Evolutionary conservation across 2,888 invertebrate genomes (phyloP).

Genomic region (Athalia cordata): DNA sequence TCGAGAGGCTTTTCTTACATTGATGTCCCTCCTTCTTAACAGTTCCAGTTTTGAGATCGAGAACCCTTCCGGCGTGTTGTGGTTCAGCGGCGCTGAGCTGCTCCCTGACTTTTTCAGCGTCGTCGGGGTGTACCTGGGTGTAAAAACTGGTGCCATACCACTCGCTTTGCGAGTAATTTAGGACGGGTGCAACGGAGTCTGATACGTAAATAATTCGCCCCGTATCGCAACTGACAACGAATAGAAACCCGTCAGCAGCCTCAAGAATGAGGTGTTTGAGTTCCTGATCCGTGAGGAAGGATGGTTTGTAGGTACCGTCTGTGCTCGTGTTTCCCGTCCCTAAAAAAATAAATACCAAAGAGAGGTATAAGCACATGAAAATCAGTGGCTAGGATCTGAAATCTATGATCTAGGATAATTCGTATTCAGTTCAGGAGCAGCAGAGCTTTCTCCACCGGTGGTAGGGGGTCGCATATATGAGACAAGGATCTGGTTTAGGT

Average conservation of each 20-base stretch:
- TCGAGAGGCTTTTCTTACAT: slow-evolving; percentile 79
- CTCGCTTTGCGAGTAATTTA: slow-evolving; percentile 97
- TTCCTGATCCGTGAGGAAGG: slow-evolving; percentile 99
- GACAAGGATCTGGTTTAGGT: background rate
- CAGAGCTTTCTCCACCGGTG: background rate
- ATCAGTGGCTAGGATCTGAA: too few species aligned
- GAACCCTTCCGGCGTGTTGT: slow-evolving; percentile 94
- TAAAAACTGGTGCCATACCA: slow-evolving; percentile 98
- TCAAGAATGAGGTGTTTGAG: slow-evolving; percentile 98
- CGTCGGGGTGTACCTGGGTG: slow-evolving; percentile 98
- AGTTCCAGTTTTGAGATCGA: slow-evolving; percentile 98
- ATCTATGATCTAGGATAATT: too few species aligned
- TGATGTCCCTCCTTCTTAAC: slow-evolving; percentile 99
- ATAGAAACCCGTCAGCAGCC: slow-evolving; percentile 99
- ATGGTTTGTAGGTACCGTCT: slow-evolving; percentile 98
- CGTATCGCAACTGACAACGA: slow-evolving; percentile 97
- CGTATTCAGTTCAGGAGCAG: too few species aligned
- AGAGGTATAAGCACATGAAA: too few species aligned
- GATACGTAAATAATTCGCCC: slow-evolving; percentile 98
- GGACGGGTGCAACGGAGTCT: slow-evolving; percentile 97
- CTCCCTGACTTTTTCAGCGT: slow-evolving; percentile 96
- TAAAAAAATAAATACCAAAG: slow-evolving; percentile 68
- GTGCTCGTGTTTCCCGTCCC: slow-evolving; percentile 97
- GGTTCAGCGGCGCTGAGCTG: slow-evolving; percentile 98
- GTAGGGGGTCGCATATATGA: background rate